Evolutionary conservation across 2,797 vertebrate species (phyloP).

Genomic region (Carcharodon carcharias): DNA sequence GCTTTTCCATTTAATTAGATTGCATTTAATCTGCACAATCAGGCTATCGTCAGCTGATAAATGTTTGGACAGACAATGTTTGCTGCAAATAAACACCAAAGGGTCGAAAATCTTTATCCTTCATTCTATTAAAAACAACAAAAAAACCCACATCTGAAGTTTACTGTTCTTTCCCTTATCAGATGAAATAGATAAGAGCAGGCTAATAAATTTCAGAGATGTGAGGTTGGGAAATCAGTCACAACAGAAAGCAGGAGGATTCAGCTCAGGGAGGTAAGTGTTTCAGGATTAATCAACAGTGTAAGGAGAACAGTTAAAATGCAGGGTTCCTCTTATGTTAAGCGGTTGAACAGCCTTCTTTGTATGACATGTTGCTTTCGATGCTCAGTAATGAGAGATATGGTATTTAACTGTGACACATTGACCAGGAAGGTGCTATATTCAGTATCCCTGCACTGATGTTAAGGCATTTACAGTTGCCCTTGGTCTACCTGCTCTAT

Average conservation of each 20-base stretch:
- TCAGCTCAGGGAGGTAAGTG: background rate
- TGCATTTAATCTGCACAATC: background rate
- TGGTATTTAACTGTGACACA: background rate
- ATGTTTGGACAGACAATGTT: background rate
- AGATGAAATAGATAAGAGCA: background rate
- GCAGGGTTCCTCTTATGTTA: background rate
- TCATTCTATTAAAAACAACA: background rate
- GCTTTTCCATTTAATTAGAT: background rate
- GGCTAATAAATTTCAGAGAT: conserved; percentile 5
- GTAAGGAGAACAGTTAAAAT: background rate
- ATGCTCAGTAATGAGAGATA: background rate
- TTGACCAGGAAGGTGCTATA: background rate
- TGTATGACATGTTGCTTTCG: background rate
- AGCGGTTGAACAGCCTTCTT: background rate
- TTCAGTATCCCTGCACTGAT: background rate
- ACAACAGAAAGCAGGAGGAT: background rate
- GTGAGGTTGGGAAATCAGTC: background rate
- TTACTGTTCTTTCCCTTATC: conserved; percentile 26
- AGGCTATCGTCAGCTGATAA: background rate
- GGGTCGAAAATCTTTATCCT: background rate
- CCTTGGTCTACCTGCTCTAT: background rate
- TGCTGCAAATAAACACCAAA: background rate
- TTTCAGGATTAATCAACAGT: background rate
- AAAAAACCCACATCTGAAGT: background rate
- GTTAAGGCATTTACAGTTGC: background rate